Base-by-base conservation (phyloP, 2,797 vertebrate genomes). In the Caiman crocodilus region DNA sequence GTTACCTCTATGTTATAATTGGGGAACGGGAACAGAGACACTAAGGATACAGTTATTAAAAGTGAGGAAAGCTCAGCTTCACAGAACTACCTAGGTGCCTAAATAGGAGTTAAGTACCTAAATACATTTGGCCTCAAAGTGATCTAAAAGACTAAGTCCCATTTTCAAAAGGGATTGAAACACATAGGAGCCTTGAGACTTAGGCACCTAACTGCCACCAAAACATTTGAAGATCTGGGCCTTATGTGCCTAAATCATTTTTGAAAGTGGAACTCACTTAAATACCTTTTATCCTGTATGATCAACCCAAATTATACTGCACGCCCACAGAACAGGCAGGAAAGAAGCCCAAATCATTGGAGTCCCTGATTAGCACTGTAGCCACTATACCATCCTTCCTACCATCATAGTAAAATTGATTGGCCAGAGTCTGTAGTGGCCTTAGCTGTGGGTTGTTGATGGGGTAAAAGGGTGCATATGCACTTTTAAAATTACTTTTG, bases 241-340 rank as follows among this genome's bases (percentile, higher is more conserved):
- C 9, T 50, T 50, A 50, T 23, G 67, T 30, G 64, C n/a, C n/a
- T n/a, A 30, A 65, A 18, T 30, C n/a, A 18, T 17, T 26, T 21
- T 60, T 28, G 30, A 83, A 30, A 30, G 7, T 5, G 9, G 26
- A 32, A 76, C 14, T 15, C 50, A 9, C 2, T 28, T 28, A 32
- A 60, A 0, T 32, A 20, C 9, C 55, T 30, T 65, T 65, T 10
- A n/a, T 17, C 64, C 15, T 18, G 30, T 58, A 30, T 7, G 18
- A 56, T 9, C 2, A 2, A 7, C 2, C 14, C 0, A 0, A 76
- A 14, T 12, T 32, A 84, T 35, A 23, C n/a, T 58, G 21, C 28
- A 65, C 5, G 16, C 28, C 64, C 30, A n/a, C 30, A 4, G 28
- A 14, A 65, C 28, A 30, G 18, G 15, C 16, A 7, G 14, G 28